phyloP scores from a whole-genome alignment of 2,113 vertebrate genomes.

The Gallinago jamesoni region DNA sequence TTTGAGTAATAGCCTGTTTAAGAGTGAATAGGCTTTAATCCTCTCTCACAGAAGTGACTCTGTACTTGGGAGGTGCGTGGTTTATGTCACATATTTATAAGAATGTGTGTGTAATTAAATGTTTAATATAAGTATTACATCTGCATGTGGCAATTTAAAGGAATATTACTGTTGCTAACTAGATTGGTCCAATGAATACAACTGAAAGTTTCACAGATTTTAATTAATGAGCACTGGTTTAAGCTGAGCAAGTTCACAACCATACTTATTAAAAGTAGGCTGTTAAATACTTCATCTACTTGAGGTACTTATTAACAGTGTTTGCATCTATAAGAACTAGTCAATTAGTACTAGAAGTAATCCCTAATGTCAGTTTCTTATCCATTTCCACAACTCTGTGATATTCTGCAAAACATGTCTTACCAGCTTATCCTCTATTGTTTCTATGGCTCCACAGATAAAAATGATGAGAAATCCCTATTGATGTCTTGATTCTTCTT shows the following conservation, averaged over 20 bases:
- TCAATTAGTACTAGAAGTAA: background rate
- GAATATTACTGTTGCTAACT: background rate
- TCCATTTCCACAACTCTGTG: background rate
- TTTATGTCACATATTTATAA: background rate
- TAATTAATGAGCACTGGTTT: background rate
- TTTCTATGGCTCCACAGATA: background rate
- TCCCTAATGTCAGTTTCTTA: background rate
- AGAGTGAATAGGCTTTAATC: background rate
- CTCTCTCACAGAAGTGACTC: background rate
- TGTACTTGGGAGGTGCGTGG: background rate
- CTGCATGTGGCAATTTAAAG: background rate
- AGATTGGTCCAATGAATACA: background rate
- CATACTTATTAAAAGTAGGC: background rate
- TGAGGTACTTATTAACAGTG: background rate
- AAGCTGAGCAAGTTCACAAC: background rate
- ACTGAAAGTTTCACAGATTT: background rate
- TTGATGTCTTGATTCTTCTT: background rate
- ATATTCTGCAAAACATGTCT: background rate
- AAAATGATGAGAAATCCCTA: background rate
- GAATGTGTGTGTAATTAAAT: background rate
- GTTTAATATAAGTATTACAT: background rate
- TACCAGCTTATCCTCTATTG: background rate
- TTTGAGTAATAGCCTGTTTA: background rate
- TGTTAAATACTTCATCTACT: background rate
- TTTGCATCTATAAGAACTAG: background rate